phyloP scores from a whole-genome alignment of 2,113 vertebrate species.

The Zapornia atra region DNA sequence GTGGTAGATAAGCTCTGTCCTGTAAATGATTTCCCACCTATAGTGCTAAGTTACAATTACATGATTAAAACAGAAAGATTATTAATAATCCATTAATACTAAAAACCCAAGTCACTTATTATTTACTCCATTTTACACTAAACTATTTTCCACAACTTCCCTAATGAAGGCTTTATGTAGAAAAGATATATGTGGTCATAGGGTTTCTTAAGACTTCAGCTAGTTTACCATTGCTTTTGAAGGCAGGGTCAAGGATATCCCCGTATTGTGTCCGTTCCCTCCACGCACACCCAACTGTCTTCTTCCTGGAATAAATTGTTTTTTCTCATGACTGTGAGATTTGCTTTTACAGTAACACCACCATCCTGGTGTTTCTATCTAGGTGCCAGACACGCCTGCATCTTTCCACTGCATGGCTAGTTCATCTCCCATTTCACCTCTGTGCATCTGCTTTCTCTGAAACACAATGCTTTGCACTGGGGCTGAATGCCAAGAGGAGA shows the following conservation, averaged over 20 bases:
- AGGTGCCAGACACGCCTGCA: background rate
- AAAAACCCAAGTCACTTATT: background rate
- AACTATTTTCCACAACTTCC: background rate
- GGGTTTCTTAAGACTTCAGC: rapidly evolving
- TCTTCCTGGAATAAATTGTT: background rate
- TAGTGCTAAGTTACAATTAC: background rate
- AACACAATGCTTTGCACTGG: background rate
- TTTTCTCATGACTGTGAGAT: background rate
- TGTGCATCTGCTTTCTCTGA: background rate
- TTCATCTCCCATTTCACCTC: background rate
- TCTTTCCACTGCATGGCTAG: background rate
- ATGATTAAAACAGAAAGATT: slow-evolving; percentile 30
- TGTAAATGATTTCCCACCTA: slow-evolving; percentile 40
- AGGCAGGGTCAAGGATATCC: background rate
- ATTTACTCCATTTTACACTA: background rate
- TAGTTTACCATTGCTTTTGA: background rate
- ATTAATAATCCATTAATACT: slow-evolving; percentile 30
- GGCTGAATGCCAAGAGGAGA: background rate
- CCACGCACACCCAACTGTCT: background rate
- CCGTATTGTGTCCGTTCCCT: background rate
- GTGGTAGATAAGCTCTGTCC: background rate
- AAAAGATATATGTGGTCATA: background rate
- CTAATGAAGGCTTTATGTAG: background rate
- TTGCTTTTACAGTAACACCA: background rate
- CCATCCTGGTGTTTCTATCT: background rate